Percentiles rank a stretch among this genome's conserved stretches.
These are phyloP conservation scores for Xestia xanthographa DNA, from an alignment of 2,888 invertebrate genomes.

Conservation along the genomic window DNA sequence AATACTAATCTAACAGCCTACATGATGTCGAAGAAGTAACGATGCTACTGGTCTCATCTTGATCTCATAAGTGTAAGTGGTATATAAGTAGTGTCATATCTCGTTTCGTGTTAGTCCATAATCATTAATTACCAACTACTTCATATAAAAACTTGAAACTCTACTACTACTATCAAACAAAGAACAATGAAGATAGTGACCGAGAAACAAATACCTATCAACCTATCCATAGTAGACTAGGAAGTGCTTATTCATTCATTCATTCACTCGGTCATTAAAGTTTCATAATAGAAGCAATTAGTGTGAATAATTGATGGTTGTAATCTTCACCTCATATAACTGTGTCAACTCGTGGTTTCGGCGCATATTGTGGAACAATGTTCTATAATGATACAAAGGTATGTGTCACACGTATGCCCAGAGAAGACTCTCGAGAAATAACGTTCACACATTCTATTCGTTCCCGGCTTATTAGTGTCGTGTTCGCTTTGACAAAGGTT, in stretches of 20 bases:
- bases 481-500: conserved; percentile 11
- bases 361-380: conserved; percentile 11
- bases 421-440: conserved; percentile 18
- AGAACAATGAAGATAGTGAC: conserved; percentile 10
- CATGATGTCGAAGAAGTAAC: not conserved
- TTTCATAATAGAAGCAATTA: conserved; percentile 50
- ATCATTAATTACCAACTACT: conserved; percentile 1
- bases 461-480: conserved; percentile 8
- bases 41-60: not conserved
- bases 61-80: no score
- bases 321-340: conserved; percentile 38
- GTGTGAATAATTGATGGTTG: conserved; percentile 42
- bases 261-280: conserved; percentile 39
- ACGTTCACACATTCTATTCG: not conserved
- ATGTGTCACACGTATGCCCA: conserved; percentile 4
- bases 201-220: not conserved
- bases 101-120: conserved; percentile 1
- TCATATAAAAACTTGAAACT: conserved; percentile 17
- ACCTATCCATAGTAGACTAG: not conserved
- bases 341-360: conserved; percentile 20
- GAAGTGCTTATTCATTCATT: conserved; percentile 20
- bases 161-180: not conserved
- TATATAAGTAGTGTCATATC: not conserved
- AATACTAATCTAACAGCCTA: not conserved
- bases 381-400: not conserved